Evolutionary conservation across 2,113 vertebrate genomes (phyloP), one percentile per base, ranked within the genome.

Genomic region (Upupa epops): DNA sequence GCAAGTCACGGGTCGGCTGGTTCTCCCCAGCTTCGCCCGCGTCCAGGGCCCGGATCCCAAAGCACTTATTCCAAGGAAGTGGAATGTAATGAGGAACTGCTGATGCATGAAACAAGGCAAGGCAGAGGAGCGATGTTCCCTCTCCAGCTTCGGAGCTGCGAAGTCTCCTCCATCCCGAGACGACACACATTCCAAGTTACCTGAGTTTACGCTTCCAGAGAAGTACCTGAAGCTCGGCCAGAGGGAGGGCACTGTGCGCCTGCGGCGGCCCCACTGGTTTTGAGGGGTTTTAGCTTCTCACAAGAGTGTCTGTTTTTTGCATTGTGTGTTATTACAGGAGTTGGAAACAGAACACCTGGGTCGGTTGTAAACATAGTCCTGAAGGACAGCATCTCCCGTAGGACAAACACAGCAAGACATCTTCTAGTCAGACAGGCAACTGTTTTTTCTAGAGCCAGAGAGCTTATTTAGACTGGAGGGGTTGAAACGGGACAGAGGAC

Each of bases 381-480:
- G 97, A 98, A 98, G 96, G 98, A 98, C 98, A 98, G 97, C 98
- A 97, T 97, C 97, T 97, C 97, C 95, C 95, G 97, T 95, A 97
- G 96, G 94, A 97, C 97, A 98, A 97, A 98, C 98, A 98, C 98
- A 98, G 98, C 98, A 98, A 98, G 98, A 98, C 98, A 96, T 97
- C 98, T 97, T 97, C 97, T 97, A 97, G 95, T 97, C 96, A 98
- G 98, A 98, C 98, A 98, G 98, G 98, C 98, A 97, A 97, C 97
- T 97, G 97, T 98, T 97, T 91, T 97, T 97, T 92, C 86, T 94
- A 97, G 97, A 96, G 31, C 97, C 95, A 98, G 93, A 97, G 97
- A 99, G 98, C 98, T 99, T 99, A 99, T 99, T 99, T 97, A 98
- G 98, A 99, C 98, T 98, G 98, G 98, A 98, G 97, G 97, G 98